A percentile compares a stretch with the other conserved stretches of the same genome.
These are phyloP conservation scores for Drosophila melanosoma DNA, from an alignment of 2,888 invertebrate species.

Conservation along the genomic window DNA sequence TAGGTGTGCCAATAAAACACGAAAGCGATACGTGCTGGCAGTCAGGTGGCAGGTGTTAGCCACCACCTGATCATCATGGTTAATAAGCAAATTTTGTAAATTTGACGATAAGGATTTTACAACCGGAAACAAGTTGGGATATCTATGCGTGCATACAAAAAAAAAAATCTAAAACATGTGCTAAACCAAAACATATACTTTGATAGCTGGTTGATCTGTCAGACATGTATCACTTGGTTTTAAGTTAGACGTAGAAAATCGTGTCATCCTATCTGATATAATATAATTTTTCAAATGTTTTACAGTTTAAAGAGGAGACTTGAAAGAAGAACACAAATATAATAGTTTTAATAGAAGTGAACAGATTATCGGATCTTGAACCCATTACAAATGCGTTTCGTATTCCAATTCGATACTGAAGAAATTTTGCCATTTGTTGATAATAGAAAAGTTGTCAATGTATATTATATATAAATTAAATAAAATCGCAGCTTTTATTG, in stretches of 20 bases:
- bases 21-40: conserved; percentile 26
- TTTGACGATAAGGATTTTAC: conserved; percentile 1
- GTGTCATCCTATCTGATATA: not conserved
- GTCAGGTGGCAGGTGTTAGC: conserved; percentile 24
- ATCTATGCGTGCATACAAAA: not conserved
- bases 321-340: too few relatives aligned
- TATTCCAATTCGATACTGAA: not conserved
- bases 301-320: too few relatives aligned
- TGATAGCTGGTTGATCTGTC: not conserved
- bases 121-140: not conserved
- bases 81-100: conserved; percentile 13
- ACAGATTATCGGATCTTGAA: not conserved
- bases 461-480: not conserved
- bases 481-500: not conserved
- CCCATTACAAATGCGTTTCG: not conserved
- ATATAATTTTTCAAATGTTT: not conserved
- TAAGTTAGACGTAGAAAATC: not conserved
- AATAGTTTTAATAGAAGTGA: not conserved
- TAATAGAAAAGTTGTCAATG: not conserved
- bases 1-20: conserved; percentile 14
- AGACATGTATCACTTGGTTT: not conserved
- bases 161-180: not conserved
- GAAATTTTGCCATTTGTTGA: not conserved
- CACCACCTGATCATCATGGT: conserved; percentile 16
- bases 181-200: not conserved